Base-by-base conservation (phyloP, 2,888 invertebrate genomes). In the Melieria omissa region DNA sequence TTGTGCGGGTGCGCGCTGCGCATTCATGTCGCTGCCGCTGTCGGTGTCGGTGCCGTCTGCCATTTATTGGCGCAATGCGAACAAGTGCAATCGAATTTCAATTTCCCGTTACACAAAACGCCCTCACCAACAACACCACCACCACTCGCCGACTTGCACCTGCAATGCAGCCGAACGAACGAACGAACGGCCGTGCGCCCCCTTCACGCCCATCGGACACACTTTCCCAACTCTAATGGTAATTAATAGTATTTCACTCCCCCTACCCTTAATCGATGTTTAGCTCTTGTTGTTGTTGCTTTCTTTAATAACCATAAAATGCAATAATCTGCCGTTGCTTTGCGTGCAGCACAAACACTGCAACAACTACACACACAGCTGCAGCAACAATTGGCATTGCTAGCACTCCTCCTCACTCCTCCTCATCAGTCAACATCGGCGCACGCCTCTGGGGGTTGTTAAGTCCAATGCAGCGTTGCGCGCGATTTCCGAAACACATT, bases 271-370 rank as follows among this genome's bases (percentile, higher is more conserved):
- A 41, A n/a, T 60, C 42, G 42, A 12, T 60, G 41, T 60, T 41
- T 12, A 8, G 46, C 14, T 63, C 6, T 44, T 63, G 63, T 47
- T 45, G 62, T 52, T 61, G 61, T 57, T 70, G 9, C 14, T 65
- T 49, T 65, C 60, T 44, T 65, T 16, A 65, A 65, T 70, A 54
- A 60, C 65, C 65, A 65, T 65, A 60, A 70, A 70, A 70, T 70
- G 65, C 70, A 70, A 63, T 70, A 54, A 70, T 70, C 49, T 70
- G 14, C 10, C 29, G 3, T 29, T 29, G 29, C 29, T 3, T 29
- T 29, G 29, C 29, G 29, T 29, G 29, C 29, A 29, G 29, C 29
- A 29, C 29, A 29, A 29, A 29, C 29, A 29, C 29, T 1, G 29
- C 29, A 29, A 29, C 29, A 29, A 29, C 29, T 29, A 29, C 29